Conservation (phyloP, 1,140 invertebrate species). For the fruit fly (Drosophila melanogaster) region DNA sequence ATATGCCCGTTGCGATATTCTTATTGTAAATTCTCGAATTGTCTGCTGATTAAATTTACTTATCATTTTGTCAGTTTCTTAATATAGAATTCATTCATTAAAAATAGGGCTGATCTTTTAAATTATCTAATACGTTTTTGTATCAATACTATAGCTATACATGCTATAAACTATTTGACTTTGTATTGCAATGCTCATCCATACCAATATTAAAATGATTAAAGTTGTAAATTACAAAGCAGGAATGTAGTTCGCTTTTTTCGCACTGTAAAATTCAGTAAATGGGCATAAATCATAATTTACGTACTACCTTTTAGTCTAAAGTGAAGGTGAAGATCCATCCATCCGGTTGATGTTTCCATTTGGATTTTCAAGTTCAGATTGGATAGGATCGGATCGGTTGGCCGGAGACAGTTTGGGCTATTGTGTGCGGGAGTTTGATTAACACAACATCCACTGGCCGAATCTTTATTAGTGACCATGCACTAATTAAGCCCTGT, state of each 20-base stretch:
- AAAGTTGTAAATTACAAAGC: neutral
- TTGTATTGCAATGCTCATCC: neutral
- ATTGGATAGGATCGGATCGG: constrained; percentile 39
- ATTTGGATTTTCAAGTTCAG: constrained; percentile 63
- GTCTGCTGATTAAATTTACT: neutral
- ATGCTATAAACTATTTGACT: no score
- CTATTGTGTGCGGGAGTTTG: constrained; percentile 75
- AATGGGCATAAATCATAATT: neutral
- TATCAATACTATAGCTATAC: neutral
- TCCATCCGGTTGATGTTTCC: constrained; percentile 60
- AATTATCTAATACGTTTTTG: neutral
- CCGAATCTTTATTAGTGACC: constrained; percentile 75
- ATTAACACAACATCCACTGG: constrained; percentile 68
- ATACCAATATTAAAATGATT: neutral
- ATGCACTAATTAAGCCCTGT: constrained; percentile 80
- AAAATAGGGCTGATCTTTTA: constrained; percentile 8
- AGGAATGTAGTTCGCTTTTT: neutral
- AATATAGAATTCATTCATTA: constrained; percentile 26
- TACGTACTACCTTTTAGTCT: neutral
- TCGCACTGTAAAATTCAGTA: no score
- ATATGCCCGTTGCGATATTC: neutral
- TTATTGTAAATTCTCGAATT: constrained; percentile 1
- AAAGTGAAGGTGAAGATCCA: neutral
- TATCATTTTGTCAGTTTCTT: constrained; percentile 16
- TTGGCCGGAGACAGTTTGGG: constrained; percentile 45